Evolutionary conservation across 1,140 invertebrate genomes (phyloP).

Genomic region (Tetragonula clypearis): DNA sequence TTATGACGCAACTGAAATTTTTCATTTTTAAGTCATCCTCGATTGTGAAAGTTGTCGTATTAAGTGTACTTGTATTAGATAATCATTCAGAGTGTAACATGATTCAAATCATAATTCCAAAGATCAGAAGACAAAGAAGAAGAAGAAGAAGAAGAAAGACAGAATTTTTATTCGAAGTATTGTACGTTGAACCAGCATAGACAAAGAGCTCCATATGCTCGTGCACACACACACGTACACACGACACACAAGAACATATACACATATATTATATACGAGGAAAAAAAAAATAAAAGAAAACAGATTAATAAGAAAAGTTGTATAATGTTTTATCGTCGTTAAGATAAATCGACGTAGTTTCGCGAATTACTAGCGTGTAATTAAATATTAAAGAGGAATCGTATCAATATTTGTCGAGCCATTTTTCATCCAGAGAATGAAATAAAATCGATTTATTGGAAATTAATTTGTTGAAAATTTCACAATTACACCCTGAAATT

Average conservation of each 20-base stretch:
- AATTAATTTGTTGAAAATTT: no score
- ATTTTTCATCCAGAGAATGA: neutral
- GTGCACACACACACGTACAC: neutral
- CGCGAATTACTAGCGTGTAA: constrained; percentile 34
- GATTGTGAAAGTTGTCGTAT: neutral
- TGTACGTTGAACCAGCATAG: constrained; percentile 23
- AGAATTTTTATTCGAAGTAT: constrained; percentile 15
- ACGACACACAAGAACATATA: neutral
- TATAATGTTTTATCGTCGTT: constrained; percentile 62
- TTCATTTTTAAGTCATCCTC: neutral
- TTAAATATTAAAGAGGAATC: neutral
- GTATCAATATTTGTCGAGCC: constrained; percentile 38
- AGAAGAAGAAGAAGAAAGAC: neutral
- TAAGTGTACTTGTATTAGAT: neutral
- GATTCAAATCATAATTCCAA: neutral
- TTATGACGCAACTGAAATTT: neutral
- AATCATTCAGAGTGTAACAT: neutral
- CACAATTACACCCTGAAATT: no score
- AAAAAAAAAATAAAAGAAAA: constrained; percentile 4
- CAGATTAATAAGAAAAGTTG: constrained; percentile 53
- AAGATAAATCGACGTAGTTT: constrained; percentile 52
- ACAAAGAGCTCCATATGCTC: neutral
- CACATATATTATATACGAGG: constrained; percentile 5
- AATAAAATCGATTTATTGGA: neutral
- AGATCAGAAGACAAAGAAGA: neutral